phyloP scores from a whole-genome alignment of 1,140 invertebrate genomes.

The Stratiolaelaps scimitus region DNA sequence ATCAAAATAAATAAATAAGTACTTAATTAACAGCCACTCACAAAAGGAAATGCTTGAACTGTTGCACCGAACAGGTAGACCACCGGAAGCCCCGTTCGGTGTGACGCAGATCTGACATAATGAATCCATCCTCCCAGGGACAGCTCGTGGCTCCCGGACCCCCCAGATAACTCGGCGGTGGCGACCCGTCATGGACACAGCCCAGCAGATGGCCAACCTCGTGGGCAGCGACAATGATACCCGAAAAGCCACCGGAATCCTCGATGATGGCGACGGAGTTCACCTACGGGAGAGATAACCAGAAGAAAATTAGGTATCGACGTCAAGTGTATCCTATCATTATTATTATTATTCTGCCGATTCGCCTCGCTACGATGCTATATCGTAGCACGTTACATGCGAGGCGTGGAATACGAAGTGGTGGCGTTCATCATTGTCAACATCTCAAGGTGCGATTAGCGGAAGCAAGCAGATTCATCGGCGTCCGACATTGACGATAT shows the following conservation, averaged over 20 bases:
- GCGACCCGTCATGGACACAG: slow-evolving; percentile 85
- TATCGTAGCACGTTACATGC: no score
- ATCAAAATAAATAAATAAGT: neutral
- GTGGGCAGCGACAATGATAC: slow-evolving; percentile 87
- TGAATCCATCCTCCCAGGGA: slow-evolving; percentile 87
- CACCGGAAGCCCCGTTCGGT: slow-evolving; percentile 87
- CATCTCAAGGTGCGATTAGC: no score
- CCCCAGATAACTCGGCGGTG: slow-evolving; percentile 79
- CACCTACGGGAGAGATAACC: slow-evolving; percentile 43
- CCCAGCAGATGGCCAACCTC: slow-evolving; percentile 92
- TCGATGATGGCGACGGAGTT: slow-evolving; percentile 92
- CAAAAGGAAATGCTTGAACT: slow-evolving; percentile 91
- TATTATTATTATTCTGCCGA: no score
- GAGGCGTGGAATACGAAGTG: no score
- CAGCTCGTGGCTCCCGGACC: slow-evolving; percentile 89
- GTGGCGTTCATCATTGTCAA: no score
- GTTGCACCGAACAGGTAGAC: slow-evolving; percentile 82
- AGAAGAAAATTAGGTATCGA: neutral
- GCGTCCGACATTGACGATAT: no score
- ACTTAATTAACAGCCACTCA: slow-evolving; percentile 44
- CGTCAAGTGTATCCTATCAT: no score
- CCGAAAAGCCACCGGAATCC: slow-evolving; percentile 86
- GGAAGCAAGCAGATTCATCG: no score
- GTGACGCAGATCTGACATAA: slow-evolving; percentile 85
- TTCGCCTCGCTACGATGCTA: no score